Evolutionary conservation across 2,888 invertebrate genomes (phyloP), one percentile per base, ranked within the genome.

Genomic region (Rhagium mordax): DNA sequence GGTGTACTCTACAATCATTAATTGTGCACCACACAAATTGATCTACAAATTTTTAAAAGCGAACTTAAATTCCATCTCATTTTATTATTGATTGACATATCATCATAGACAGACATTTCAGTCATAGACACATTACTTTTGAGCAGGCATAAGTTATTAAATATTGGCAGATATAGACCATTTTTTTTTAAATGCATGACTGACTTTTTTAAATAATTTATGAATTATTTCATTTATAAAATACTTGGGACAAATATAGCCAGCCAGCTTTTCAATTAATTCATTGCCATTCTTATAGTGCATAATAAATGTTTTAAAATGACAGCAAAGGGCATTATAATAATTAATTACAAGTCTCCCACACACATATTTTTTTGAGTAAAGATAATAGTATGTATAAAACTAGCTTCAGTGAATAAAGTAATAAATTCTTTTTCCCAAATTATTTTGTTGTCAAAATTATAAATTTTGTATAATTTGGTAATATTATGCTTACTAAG

Each of bases 261-360:
- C 33, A 41, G 41, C 41, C 41, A 41, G 41, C 41, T 41, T n/a
- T 24, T n/a, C 3, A 13, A 41, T 41, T 41, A 41, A 41, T 10
- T 41, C n/a, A 41, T 41, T n/a, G 3, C 1, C n/a, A 41, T 41
- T 13, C 2, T 16, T 53, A 20, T 20, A 20, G 13, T 21, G 51
- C 51, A 21, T 24, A 13, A 53, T 1, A 20, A 13, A 24, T 24
- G 21, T 20, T 20, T 1, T 21, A 6, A 47, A 48, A 33, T 66
- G 48, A 65, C 51, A 53, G 51, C 55, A 53, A 68, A n/a, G 10
- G 27, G 27, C 49, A 62, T 8, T 48, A 51, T 3, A 41, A 41
- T 41, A 41, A 33, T 41, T 13, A n/a, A 59, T 7, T 29, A 57
- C 16, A 33, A 59, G 33, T 33, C 18, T 29, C 18, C 33, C 29